Evolutionary conservation across 2,797 vertebrate genomes (phyloP).

Genomic region (Choloepus didactylus): DNA sequence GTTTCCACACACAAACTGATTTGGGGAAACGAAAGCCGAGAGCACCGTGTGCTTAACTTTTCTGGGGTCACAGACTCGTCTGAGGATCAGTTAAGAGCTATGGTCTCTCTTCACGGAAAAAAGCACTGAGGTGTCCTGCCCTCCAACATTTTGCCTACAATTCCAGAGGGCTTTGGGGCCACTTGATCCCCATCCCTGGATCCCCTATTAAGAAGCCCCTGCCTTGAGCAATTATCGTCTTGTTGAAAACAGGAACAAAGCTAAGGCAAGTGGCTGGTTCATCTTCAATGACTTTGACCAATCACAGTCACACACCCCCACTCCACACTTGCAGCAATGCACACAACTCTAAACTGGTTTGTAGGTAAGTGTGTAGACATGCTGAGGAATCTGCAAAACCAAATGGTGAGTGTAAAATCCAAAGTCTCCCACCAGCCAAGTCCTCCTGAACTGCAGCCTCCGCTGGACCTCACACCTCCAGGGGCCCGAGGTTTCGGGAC

Average conservation of each 20-base stretch:
- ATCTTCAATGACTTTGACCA: constrained; percentile 49
- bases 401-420: constrained; percentile 60
- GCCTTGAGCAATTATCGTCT: constrained; percentile 32
- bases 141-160: not conserved
- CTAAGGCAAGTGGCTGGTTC: not conserved
- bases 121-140: not conserved
- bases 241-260: constrained; percentile 37
- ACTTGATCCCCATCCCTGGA: not conserved
- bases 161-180: constrained; percentile 10
- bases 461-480: not conserved
- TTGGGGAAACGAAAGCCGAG: constrained; percentile 42
- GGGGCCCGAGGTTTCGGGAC: not conserved
- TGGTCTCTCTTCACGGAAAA: constrained; percentile 25
- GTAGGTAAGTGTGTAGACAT: constrained; percentile 21
- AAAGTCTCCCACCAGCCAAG: not conserved
- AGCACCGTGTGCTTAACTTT: constrained; percentile 14
- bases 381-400: constrained; percentile 55
- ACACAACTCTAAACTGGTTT: not conserved
- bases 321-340: not conserved
- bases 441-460: not conserved
- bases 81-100: constrained; percentile 56
- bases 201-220: constrained; percentile 35
- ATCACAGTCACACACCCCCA: not conserved
- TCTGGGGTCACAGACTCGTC: constrained; percentile 43
- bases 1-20: constrained; percentile 20